Base-by-base conservation (phyloP, 2,888 invertebrate species). In the Drosophila cyrtoloma region DNA sequence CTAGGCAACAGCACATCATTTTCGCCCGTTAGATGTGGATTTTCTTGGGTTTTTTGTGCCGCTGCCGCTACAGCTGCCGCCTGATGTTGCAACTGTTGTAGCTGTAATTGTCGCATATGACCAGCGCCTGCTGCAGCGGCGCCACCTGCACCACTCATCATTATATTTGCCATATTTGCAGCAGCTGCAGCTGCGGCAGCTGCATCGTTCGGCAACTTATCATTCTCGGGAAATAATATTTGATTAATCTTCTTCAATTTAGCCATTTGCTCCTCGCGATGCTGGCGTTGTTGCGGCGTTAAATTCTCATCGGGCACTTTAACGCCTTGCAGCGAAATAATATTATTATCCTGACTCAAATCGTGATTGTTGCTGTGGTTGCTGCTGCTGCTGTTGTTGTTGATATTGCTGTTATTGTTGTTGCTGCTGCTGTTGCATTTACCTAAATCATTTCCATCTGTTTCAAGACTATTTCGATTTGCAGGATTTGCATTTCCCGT, bases 281-380 rank as follows among this genome's bases (percentile, higher is more conserved):
- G 98, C 77, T 98, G 97, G 65, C 98, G 95, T 93, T 99, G 99
- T 93, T 99, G 98, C 42, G 99, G 98, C 63, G 99, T 99, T 86
- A 99, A 94, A 94, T 98, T 98, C 94, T 99, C 99, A 94, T 98
- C 98, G 84, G 98, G 98, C 91, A 98, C 97, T 95, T 98, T 98
- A 56, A 98, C 97, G 84, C 96, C 96, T 93, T 95, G 95, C 79
- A 96, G 92, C 32, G 95, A 95, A 91, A 95, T 95, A 85, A 95
- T 95, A 84, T 95, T 94, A 51, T 55, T 82, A 39, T 91, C 91
- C 10, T 53, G 26, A 51, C 66, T 63, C n/a, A 77, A 28, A 50
- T 89, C 89, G 12, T 19, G 57, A n/a, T n/a, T 60, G 33, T 47
- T 51, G 51, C 12, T 51, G 19, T 51, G 26, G 19, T 51, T 51